Evolutionary conservation across 2,113 vertebrate species (phyloP).

Genomic region (Apistogramma diplotaenia): DNA sequence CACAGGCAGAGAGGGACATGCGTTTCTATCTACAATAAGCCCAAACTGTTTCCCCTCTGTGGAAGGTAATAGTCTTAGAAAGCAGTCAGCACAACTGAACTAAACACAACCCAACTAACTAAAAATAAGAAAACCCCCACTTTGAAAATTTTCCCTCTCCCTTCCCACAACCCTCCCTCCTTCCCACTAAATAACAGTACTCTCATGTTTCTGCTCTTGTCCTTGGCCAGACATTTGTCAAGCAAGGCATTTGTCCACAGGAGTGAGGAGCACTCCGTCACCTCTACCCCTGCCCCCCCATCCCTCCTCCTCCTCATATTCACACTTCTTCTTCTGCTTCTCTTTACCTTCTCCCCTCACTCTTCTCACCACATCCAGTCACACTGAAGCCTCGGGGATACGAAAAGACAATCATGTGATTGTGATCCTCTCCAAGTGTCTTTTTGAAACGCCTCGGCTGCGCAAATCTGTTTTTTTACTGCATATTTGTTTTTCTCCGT

Average conservation of each 20-base stretch:
- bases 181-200: conserved; percentile 30
- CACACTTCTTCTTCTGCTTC: conserved; percentile 12
- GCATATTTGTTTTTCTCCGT: not conserved
- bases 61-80: not conserved
- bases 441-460: not conserved
- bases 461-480: not conserved
- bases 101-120: not conserved
- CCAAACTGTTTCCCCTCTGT: not conserved
- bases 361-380: conserved; percentile 9
- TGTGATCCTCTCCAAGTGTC: not conserved
- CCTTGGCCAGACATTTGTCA: conserved; percentile 65
- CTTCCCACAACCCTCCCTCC: conserved; percentile 18
- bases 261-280: conserved; percentile 42
- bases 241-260: conserved; percentile 54
- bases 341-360: not conserved
- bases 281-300: not conserved
- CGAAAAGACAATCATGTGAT: not conserved
- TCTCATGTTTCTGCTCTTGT: conserved; percentile 64
- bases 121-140: not conserved
- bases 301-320: conserved; percentile 5
- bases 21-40: not conserved
- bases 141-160: conserved; percentile 16
- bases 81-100: not conserved
- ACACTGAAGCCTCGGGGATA: not conserved
- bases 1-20: too few species aligned